Evolutionary conservation across 2,797 vertebrate species (phyloP), one percentile per base, ranked within the genome.

Genomic region (Limosa lapponica): DNA sequence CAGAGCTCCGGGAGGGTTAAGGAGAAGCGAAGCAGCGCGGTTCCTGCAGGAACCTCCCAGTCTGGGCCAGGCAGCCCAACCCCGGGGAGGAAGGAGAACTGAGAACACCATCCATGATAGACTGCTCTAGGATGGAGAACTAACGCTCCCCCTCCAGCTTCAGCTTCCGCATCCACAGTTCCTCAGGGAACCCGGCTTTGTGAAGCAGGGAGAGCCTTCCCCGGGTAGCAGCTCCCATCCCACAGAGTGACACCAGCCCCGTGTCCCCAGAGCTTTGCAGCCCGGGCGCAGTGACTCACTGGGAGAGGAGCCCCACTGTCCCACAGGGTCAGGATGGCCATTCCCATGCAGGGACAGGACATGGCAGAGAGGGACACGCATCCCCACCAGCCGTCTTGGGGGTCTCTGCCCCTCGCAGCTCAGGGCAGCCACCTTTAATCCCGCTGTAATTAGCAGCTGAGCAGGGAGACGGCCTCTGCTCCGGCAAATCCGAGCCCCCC

Each of bases 301-400:
- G 9, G 34, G 44, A 62, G 30, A 78, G 75, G 32, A 28, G 3
- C 57, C 22, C 30, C 6, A 10, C 36, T n/a, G 36, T 41, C 14
- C 2, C 18, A 37, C 8, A 2, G 30, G 32, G 15, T 43, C 48
- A 6, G 59, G 48, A 30, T 6, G 8, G 10, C 48, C 12, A 1
- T 27, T 27, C 61, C 39, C 20, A 6, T 1, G 13, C 34, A 22
- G 61, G 41, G 23, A 34, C 1, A 0, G n/a, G 59, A n/a, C 4
- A 4, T 7, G 4, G 43, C 49, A 24, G 44, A 3, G 3, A 39
- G 51, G 17, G 48, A 49, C 30, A 37, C 5, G 4, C 16, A 8
- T 6, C 64, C 54, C 2, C 9, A 15, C 10, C 15, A 2, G 23
- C 6, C 9, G 7, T 19, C 25, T 10, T 2, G 4, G 65, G 41